A percentile compares a stretch with the other conserved stretches of the same genome.
Conservation (phyloP, 2,797 vertebrate genomes). For the Microhierax caerulescens region DNA sequence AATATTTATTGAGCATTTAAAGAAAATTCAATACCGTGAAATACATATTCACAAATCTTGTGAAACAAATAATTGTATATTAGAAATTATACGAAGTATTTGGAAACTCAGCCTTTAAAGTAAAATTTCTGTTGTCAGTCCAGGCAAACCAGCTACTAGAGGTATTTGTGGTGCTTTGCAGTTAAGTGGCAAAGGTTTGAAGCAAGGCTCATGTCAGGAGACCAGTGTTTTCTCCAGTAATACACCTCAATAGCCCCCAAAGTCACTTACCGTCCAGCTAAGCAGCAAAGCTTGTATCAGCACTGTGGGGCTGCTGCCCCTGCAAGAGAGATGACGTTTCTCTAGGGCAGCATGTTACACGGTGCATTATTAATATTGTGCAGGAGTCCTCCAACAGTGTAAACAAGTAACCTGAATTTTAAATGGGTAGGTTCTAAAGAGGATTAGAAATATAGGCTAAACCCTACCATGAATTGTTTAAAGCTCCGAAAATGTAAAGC, state of each 20-base stretch:
- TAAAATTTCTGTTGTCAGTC: background rate
- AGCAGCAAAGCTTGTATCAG: slow-evolving; percentile 12
- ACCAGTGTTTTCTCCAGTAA: background rate
- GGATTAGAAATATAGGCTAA: slow-evolving; percentile 53
- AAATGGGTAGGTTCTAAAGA: slow-evolving; percentile 55
- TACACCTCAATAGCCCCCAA: background rate
- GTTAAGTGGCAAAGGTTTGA: background rate
- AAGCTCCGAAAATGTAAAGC: slow-evolving; percentile 54
- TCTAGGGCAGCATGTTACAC: slow-evolving; percentile 19
- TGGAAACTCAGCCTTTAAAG: background rate
- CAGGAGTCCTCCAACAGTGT: slow-evolving; percentile 34
- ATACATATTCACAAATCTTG: background rate
- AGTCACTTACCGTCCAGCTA: slow-evolving; percentile 55
- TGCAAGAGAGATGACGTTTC: slow-evolving; percentile 18
- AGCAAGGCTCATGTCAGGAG: background rate
- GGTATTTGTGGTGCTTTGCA: background rate
- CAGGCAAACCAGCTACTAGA: background rate
- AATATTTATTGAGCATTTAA: background rate
- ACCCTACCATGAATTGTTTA: slow-evolving; percentile 66
- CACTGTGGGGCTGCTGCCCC: background rate
- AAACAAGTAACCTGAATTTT: slow-evolving; percentile 60
- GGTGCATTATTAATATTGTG: slow-evolving; percentile 41
- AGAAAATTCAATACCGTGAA: background rate
- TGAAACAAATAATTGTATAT: background rate
- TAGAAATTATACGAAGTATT: background rate